A percentile compares a stretch with the other conserved stretches of the same genome.
Conservation (phyloP, 2,113 vertebrate species). For the Smithornis capensis region DNA sequence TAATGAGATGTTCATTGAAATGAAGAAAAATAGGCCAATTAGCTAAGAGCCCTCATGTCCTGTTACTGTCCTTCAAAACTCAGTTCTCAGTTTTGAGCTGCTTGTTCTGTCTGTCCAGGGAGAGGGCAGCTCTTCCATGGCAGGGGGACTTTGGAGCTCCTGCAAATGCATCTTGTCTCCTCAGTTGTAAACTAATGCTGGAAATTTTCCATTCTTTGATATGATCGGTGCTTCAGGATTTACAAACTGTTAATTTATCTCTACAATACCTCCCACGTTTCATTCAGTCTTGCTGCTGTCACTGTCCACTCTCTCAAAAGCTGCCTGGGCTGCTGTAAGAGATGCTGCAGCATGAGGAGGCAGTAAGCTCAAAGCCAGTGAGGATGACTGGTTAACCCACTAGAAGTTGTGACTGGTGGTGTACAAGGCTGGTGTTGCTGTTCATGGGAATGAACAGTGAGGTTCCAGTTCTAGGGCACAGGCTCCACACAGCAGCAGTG, state of each 20-base stretch:
- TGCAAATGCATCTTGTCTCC: background rate
- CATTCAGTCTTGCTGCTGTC: background rate
- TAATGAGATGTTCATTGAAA: background rate
- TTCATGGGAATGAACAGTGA: accelerated
- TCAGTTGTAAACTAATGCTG: background rate
- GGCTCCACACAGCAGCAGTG: background rate
- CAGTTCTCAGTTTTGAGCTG: background rate
- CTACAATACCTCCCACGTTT: background rate
- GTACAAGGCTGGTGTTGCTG: background rate
- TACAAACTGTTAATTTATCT: background rate
- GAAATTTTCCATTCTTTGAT: background rate
- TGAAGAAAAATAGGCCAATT: background rate
- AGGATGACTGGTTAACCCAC: background rate
- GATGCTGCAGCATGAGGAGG: background rate
- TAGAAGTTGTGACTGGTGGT: background rate
- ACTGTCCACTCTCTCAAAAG: background rate
- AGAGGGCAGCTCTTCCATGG: background rate
- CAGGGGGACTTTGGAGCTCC: background rate
- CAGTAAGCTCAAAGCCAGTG: background rate
- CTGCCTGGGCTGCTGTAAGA: background rate
- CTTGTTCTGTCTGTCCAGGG: background rate
- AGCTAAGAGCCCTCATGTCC: background rate
- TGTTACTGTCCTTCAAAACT: background rate
- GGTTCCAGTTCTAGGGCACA: background rate
- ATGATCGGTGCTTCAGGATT: background rate